phyloP scores from a whole-genome alignment of 2,797 vertebrate genomes.

The Borostomias antarcticus region DNA sequence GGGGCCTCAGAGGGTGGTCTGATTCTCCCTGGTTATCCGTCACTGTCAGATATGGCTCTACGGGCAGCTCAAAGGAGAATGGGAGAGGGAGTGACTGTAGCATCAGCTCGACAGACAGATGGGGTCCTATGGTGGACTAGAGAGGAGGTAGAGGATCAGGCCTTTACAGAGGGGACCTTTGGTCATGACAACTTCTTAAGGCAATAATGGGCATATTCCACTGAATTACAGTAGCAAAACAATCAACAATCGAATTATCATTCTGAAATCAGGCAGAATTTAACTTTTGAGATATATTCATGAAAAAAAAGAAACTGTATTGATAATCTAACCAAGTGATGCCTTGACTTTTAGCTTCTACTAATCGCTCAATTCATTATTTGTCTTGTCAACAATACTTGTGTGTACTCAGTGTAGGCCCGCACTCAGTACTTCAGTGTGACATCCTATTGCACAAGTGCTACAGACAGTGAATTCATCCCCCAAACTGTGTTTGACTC shows the following conservation, averaged over 20 bases:
- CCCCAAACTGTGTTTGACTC: conserved; percentile 23
- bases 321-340: background rate
- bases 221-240: background rate
- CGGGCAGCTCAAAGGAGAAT: background rate
- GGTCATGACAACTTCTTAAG: background rate
- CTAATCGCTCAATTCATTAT: background rate
- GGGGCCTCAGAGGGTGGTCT: conserved; percentile 55
- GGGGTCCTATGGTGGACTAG: background rate
- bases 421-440: conserved; percentile 7
- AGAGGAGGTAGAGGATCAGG: background rate
- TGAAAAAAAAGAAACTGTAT: too few relatives aligned
- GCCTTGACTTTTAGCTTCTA: background rate
- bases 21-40: conserved; percentile 59
- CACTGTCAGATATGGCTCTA: conserved; percentile 57
- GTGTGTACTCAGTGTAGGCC: conserved; percentile 11
- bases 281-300: too few relatives aligned
- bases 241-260: background rate
- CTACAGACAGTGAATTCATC: conserved; percentile 14
- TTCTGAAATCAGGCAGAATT: background rate
- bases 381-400: conserved; percentile 19
- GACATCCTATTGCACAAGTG: conserved; percentile 14
- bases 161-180: background rate
- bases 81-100: background rate
- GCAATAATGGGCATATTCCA: background rate
- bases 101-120: background rate